Percentiles rank a stretch among this genome's conserved stretches.
Evolutionary conservation across 2,797 vertebrate genomes (phyloP).

Genomic region (Hydrophis major): DNA sequence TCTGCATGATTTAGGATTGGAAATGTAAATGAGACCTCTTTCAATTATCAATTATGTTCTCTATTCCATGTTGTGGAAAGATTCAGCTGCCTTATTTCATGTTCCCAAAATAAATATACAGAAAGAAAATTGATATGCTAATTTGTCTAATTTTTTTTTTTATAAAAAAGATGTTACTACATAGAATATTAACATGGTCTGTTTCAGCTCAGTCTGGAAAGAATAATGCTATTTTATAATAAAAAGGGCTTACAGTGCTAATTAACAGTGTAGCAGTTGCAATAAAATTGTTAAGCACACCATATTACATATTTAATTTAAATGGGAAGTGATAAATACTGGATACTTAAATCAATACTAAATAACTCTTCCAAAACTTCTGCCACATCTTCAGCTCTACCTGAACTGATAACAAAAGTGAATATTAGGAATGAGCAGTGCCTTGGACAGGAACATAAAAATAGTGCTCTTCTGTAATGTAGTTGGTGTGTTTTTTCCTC

Average conservation of each 20-base stretch:
- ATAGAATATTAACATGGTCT: constrained; percentile 26
- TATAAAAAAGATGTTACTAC: constrained; percentile 7
- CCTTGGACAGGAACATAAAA: neutral
- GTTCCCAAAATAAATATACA: constrained; percentile 26
- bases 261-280: constrained; percentile 25
- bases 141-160: constrained; percentile 12
- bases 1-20: constrained; percentile 17
- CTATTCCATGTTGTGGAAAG: constrained; percentile 23
- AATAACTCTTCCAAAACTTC: constrained; percentile 32
- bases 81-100: constrained; percentile 28
- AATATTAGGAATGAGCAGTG: neutral
- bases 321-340: constrained; percentile 43
- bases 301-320: constrained; percentile 30
- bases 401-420: constrained; percentile 20
- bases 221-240: constrained; percentile 32
- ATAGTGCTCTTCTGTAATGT: neutral
- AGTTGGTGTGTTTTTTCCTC: neutral
- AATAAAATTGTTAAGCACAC: constrained; percentile 33
- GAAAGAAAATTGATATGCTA: constrained; percentile 36
- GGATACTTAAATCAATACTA: constrained; percentile 33
- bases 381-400: constrained; percentile 6
- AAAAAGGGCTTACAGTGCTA: constrained; percentile 27
- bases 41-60: constrained; percentile 35
- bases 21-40: constrained; percentile 33
- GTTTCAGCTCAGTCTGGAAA: constrained; percentile 14